These are phyloP conservation scores for Pseudochirops cupreus DNA, from an alignment of 2,797 vertebrate genomes.

Conservation along the genomic window DNA sequence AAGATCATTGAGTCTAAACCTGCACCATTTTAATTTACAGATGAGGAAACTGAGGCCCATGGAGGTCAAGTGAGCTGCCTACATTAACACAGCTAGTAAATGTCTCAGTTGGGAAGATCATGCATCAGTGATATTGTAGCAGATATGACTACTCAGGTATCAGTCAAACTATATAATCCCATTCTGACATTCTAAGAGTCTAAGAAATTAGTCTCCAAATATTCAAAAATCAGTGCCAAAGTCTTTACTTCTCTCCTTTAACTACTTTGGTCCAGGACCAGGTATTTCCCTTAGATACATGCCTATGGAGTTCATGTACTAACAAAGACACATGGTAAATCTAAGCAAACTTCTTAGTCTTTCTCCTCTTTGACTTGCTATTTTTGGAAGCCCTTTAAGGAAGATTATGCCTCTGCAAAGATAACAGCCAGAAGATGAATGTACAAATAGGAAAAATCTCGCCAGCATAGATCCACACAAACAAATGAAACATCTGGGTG, in stretches of 20 bases:
- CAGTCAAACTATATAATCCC: background rate
- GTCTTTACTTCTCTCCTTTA: background rate
- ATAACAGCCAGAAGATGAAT: conserved; percentile 26
- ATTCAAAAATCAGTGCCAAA: background rate
- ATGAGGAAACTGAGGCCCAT: background rate
- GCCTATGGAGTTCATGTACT: background rate
- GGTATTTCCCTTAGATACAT: background rate
- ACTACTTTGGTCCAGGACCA: background rate
- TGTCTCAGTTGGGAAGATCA: background rate
- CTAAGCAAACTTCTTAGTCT: conserved; percentile 3
- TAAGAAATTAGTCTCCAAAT: background rate
- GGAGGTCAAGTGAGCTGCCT: background rate
- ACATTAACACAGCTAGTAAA: background rate
- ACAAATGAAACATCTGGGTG: conserved; percentile 47
- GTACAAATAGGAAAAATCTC: background rate
- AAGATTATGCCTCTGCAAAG: conserved; percentile 15
- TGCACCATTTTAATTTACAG: background rate
- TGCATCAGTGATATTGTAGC: background rate
- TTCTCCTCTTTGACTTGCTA: background rate
- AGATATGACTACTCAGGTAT: background rate
- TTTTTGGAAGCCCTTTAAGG: conserved; percentile 32
- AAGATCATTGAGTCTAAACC: background rate
- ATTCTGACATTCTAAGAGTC: background rate
- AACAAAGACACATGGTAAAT: conserved; percentile 16
- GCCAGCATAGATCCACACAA: background rate